Base-by-base conservation (phyloP, 2,113 vertebrate genomes). In the Pterocles orientalis region DNA sequence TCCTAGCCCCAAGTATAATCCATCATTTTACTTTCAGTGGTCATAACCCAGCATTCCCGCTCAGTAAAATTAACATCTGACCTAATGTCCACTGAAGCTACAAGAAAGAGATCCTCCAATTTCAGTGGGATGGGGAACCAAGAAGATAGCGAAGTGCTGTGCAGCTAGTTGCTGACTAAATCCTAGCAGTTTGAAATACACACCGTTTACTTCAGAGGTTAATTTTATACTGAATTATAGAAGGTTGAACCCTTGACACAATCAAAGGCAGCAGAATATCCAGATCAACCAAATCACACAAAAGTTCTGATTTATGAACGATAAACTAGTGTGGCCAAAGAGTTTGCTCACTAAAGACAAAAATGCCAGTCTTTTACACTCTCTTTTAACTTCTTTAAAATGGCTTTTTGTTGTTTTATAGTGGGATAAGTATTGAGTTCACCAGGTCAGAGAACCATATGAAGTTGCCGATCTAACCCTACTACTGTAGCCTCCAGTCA, bases 361-460 rank as follows among this genome's bases (percentile, higher is more conserved):
- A 70, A 24, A 39, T 8, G 3, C 51, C 36, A 54, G 18, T 41
- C 33, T 88, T 90, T 90, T 43, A 69, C 12, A 36, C n/a, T 61
- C 20, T 31, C 69, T 71, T 87, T 66, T 51, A 66, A 86, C 68
- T 87, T 72, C 68, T 95, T 50, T n/a, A 75, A 92, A 96, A 95
- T 78, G 4, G 86, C 41, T 72, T 82, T 68, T 94, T 95, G 54
- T 86, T 95, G 81, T 36, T 92, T 85, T 81, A 48, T 21, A 70
- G 36, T 7, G 61, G 58, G 31, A 50, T 77, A 65, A 92, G 50
- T 79, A 50, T 72, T 60, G 50, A 75, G 82, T 92, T 96, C 72
- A 86, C 54, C 47, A 57, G 36, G 53, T 91, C 92, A 96, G 31
- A 58, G 51, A 82, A 57, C 10, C 21, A 57, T n/a, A 73, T 9